Percentiles rank a stretch among this genome's conserved stretches.
Conservation (phyloP, 2,888 invertebrate species). For the Cataglyphis altisquamis region DNA sequence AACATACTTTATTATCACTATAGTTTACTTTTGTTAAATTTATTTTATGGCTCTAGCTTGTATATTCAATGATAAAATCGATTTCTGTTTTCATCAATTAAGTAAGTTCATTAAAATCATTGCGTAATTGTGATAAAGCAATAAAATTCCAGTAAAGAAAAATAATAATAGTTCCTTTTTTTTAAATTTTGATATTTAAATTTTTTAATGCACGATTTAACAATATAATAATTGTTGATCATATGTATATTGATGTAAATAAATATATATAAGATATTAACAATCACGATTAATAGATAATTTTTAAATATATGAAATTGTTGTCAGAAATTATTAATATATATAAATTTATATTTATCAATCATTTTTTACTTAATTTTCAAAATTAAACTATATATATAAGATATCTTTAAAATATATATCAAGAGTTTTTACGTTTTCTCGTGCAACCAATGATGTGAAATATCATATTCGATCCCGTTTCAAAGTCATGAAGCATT, state of each 20-base stretch:
- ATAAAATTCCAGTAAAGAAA: background rate
- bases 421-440: background rate
- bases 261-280: background rate
- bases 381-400: background rate
- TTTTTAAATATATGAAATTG: background rate
- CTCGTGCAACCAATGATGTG: background rate
- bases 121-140: background rate
- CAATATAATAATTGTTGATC: background rate
- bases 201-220: background rate
- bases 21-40: background rate
- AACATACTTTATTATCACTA: background rate
- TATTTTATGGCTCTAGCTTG: background rate
- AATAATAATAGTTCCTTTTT: background rate
- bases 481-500: background rate
- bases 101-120: background rate
- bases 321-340: background rate
- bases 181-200: background rate
- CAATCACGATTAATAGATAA: background rate
- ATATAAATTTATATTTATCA: background rate
- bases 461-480: background rate
- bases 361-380: background rate
- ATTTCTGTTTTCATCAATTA: slow-evolving; percentile 11
- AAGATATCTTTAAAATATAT: background rate
- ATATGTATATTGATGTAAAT: background rate
- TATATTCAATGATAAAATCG: background rate